A percentile compares a stretch with the other conserved stretches of the same genome.
phyloP scores from a whole-genome alignment of 30 jellyfish, hydroid and myxozoan genomes.

The Pelagia noctiluca region DNA sequence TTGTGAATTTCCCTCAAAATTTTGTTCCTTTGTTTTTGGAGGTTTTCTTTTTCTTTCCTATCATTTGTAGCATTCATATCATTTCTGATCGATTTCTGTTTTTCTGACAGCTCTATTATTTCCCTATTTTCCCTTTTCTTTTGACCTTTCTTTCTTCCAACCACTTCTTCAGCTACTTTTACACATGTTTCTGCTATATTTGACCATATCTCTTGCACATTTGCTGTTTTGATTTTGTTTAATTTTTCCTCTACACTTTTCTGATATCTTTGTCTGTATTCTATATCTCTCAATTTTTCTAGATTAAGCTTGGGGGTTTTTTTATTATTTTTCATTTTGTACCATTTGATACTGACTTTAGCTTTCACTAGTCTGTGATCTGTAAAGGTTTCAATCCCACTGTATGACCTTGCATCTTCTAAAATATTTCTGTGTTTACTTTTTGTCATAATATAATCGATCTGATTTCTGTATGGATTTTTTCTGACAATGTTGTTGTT shows the following conservation, averaged over 20 bases:
- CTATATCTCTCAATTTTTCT: not conserved
- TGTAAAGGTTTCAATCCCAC: constrained; percentile 28
- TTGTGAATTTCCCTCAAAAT: constrained; percentile 27
- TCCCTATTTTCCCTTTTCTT: constrained; percentile 41
- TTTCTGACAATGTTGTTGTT: not conserved
- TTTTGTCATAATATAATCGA: constrained; percentile 31
- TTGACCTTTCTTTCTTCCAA: constrained; percentile 25
- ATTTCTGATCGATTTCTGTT: constrained; percentile 23
- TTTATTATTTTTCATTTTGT: not conserved
- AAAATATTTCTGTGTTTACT: constrained; percentile 24
- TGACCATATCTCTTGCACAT: constrained; percentile 33
- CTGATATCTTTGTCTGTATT: constrained; percentile 10
- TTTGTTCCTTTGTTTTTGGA: constrained; percentile 22
- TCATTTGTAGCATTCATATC: constrained; percentile 7
- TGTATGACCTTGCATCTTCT: constrained; percentile 40
- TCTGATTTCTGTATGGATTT: constrained; percentile 47
- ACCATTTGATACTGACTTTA: constrained; percentile 8
- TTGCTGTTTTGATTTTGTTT: not conserved
- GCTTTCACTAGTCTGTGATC: constrained; percentile 32
- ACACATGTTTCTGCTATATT: constrained; percentile 6
- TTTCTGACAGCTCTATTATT: constrained; percentile 20
- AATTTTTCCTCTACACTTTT: constrained; percentile 12
- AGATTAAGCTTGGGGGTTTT: constrained; percentile 1
- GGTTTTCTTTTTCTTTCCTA: constrained; percentile 1
- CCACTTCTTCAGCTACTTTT: constrained; percentile 33